Base-by-base conservation (phyloP, 1,140 invertebrate genomes). In the Ladona fulva region DNA sequence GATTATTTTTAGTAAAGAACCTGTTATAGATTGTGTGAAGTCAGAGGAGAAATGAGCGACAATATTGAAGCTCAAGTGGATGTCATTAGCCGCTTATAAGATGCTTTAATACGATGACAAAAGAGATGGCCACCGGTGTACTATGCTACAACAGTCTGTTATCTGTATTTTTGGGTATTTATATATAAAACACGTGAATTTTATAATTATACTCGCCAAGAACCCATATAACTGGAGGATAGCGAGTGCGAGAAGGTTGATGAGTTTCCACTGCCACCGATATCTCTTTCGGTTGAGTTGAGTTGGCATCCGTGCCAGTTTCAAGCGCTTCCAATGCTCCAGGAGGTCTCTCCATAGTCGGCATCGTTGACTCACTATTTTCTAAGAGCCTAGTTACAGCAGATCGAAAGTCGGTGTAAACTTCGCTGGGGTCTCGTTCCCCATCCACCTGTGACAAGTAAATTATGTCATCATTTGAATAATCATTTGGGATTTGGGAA, bases 371-470 rank as follows among this genome's bases (percentile, higher is more conserved):
- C 79, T 90, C 89, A 19, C 89, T 86, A 25, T 89, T 84, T 25
- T 91, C 91, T 16, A 94, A 83, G 80, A 93, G 92, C 81, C 89
- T 88, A 77, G 93, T 87, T 10, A 94, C 89, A 0, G 91, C 90
- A 25, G 90, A 87, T 22, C 91, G 87, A 84, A 95, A 95, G 83
- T 94, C 93, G 79, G 89, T 88, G 83, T 94, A 95, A 24, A 95
- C 94, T 81, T 94, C 93, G 19, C 89, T 89, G 14, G 93, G 94
- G 81, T 93, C 92, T 75, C 94, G 84, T 85, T 95, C 93, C 3
- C 94, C 94, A 81, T 95, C 94, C 0, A 95, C 89, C 93, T 94
- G 81, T 73, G 78, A 82, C 52, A 16, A 66, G 14, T 6, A 66
- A 12, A 19, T 16, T 12, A 66, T 66, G 52, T 12, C 16, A 66